A percentile compares a stretch with the other conserved stretches of the same genome.
These are phyloP conservation scores for Malaclemys terrapin DNA, from an alignment of 2,113 vertebrate genomes.

Conservation along the genomic window DNA sequence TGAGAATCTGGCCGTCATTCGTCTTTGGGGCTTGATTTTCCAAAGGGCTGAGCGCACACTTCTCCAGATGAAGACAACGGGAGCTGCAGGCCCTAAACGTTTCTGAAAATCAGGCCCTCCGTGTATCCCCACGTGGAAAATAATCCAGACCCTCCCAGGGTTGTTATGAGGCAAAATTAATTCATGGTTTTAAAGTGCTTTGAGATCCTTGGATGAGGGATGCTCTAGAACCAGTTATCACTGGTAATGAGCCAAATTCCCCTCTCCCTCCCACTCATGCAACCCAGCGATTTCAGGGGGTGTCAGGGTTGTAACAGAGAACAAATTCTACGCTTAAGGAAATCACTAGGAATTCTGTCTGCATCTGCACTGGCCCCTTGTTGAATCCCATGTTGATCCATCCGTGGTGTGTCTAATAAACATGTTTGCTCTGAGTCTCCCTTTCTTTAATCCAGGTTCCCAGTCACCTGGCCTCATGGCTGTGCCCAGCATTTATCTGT, in stretches of 20 bases:
- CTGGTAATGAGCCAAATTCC: accelerated
- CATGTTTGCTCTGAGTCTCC: neutral
- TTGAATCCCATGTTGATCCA: neutral
- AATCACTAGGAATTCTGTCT: accelerated
- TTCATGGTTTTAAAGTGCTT: neutral
- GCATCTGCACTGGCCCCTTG: neutral
- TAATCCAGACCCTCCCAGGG: accelerated
- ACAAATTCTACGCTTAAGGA: neutral
- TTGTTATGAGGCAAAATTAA: neutral
- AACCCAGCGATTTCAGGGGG: accelerated
- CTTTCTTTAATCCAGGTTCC: neutral
- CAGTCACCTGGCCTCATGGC: neutral
- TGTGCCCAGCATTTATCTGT: neutral
- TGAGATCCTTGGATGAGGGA: neutral
- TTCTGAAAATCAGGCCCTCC: neutral
- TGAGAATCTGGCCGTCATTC: neutral
- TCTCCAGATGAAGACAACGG: neutral
- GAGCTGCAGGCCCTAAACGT: neutral
- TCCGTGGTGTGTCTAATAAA: neutral
- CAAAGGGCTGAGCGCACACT: neutral
- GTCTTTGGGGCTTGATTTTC: neutral
- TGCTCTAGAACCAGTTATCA: accelerated
- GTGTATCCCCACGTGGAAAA: neutral
- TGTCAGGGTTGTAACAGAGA: accelerated
- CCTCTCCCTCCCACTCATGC: neutral